Percentiles rank a stretch among this genome's conserved stretches.
Evolutionary conservation across 2,797 vertebrate species (phyloP).

Genomic region (Cuniculus paca): DNA sequence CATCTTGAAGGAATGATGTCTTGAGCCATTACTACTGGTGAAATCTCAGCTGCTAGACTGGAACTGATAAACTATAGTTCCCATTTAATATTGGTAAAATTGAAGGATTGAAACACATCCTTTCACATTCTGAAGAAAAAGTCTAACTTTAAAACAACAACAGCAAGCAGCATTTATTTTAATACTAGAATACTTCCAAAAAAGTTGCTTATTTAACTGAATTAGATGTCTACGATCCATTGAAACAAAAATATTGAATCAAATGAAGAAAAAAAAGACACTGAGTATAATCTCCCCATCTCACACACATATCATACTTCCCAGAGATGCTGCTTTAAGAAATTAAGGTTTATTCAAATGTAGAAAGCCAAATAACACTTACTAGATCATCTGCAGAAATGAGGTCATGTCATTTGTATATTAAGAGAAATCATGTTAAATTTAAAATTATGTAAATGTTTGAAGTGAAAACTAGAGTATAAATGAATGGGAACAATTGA

Average conservation of each 20-base stretch:
- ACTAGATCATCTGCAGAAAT: conserved; percentile 21
- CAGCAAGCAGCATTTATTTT: not conserved
- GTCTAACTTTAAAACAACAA: not conserved
- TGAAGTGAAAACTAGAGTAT: conserved; percentile 15
- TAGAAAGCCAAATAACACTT: conserved; percentile 25
- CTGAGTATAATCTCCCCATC: not conserved
- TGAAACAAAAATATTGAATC: conserved; percentile 15
- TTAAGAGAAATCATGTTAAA: not conserved
- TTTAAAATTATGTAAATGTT: conserved; percentile 35
- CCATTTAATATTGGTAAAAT: conserved; percentile 27
- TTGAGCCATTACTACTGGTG: too few species aligned
- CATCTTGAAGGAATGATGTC: not conserved
- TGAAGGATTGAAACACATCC: not conserved
- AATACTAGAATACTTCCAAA: not conserved
- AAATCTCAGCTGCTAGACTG: not conserved
- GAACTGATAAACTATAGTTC: not conserved
- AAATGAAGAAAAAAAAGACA: not conserved
- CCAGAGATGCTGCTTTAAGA: not conserved
- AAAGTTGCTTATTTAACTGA: not conserved
- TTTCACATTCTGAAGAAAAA: not conserved
- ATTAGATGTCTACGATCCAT: not conserved
- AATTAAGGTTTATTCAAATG: not conserved
- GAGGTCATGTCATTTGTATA: not conserved
- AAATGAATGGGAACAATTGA: not conserved
- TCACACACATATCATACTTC: not conserved